Evolutionary conservation across 2,888 invertebrate species (phyloP).

Genomic region (Leucania comma): DNA sequence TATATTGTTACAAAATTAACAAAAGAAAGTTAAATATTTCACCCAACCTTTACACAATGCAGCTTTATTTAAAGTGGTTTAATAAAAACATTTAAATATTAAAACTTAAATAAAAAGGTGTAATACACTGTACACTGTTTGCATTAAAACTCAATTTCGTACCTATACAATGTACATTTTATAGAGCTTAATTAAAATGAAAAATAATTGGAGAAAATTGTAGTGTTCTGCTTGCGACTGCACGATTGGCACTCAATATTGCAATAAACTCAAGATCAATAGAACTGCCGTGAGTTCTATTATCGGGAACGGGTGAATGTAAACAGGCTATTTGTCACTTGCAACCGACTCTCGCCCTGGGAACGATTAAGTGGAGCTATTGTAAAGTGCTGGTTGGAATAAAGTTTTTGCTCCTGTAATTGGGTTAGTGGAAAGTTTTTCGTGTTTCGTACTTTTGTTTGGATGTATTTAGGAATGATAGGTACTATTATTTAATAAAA

Average conservation of each 20-base stretch:
- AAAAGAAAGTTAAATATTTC: neutral
- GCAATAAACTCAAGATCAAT: conserved; percentile 67
- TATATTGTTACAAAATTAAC: conserved; percentile 21
- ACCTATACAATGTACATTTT: conserved; percentile 27
- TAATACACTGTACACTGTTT: conserved; percentile 20
- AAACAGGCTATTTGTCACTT: conserved; percentile 81
- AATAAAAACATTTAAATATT: conserved; percentile 27
- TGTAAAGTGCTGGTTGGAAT: conserved; percentile 64
- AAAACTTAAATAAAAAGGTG: conserved; percentile 22
- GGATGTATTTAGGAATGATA: neutral
- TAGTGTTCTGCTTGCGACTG: conserved; percentile 30
- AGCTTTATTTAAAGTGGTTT: conserved; percentile 7
- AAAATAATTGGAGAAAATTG: conserved; percentile 37
- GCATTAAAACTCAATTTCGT: conserved; percentile 46
- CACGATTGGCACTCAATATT: conserved; percentile 41
- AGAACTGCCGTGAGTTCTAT: conserved; percentile 68
- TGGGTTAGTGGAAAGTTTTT: conserved; percentile 31
- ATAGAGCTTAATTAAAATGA: conserved; percentile 38
- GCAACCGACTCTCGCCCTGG: conserved; percentile 66
- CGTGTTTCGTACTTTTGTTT: conserved; percentile 11
- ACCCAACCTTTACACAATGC: conserved; percentile 29
- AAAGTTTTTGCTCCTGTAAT: conserved; percentile 62
- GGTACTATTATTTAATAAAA: no score
- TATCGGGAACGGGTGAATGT: conserved; percentile 71
- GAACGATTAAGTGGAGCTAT: conserved; percentile 74